These are phyloP conservation scores for Nothura maculosa DNA, from an alignment of 2,797 vertebrate species.

Conservation along the genomic window DNA sequence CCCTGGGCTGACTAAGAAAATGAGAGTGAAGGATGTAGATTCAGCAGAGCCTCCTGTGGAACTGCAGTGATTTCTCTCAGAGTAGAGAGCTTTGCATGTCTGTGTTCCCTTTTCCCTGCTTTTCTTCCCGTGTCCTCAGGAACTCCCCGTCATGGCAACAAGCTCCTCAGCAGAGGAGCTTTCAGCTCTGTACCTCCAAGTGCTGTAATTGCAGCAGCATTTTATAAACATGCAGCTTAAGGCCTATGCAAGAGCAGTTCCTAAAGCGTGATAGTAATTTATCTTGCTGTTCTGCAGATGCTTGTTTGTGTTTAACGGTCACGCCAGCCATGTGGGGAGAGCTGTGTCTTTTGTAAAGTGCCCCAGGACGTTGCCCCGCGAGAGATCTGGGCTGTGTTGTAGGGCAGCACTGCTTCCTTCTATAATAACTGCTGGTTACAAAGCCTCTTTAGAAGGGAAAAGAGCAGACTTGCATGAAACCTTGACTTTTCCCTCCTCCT, in stretches of 20 bases:
- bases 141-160: background rate
- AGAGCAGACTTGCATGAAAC: rapidly evolving
- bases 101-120: background rate
- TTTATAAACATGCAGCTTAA: background rate
- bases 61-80: rapidly evolving
- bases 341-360: background rate
- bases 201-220: background rate
- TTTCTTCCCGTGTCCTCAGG: background rate
- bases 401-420: background rate
- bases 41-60: background rate
- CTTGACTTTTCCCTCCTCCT: background rate
- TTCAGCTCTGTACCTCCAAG: background rate
- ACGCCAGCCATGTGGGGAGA: background rate
- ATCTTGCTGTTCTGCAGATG: background rate
- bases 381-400: background rate
- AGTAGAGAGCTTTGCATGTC: background rate
- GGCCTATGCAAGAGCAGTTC: background rate
- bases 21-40: background rate
- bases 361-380: background rate
- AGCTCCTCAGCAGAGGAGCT: background rate
- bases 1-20: background rate
- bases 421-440: background rate
- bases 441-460: background rate
- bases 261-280: rapidly evolving
- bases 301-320: background rate